Evolutionary conservation across 2,113 vertebrate species (phyloP), one percentile per base, ranked within the genome.

Genomic region (Montifringilla adamsi): DNA sequence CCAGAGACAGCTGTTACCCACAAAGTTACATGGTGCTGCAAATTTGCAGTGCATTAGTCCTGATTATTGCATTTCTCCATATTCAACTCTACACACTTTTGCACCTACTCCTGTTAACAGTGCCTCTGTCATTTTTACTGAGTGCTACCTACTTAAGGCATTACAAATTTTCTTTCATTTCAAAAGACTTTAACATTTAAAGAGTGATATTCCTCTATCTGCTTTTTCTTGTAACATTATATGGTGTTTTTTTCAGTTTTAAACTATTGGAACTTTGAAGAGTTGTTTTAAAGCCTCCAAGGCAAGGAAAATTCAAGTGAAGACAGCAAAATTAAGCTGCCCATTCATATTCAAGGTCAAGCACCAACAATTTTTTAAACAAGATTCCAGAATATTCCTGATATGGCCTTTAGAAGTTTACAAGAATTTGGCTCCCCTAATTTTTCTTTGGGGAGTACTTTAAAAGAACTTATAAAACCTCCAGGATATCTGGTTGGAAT

Each of bases 401-500:
- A 75, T 37, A 78, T 3, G 4, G 67, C 39, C 33, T 92, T 97
- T 73, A 87, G 24, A 88, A 87, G 24, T 70, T 93, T 70, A 93
- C 2, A 2, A 89, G 47, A 55, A 43, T 73, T 89, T 43, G 73
- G 26, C 33, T 81, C 24, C 23, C 35, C 72, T 84, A 78, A 75
- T 85, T 91, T 89, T 93, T 39, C 83, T 81, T 72, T 73, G 37
- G 39, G 89, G 80, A 94, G 11, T 77, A 87, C 47, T 80, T 84
- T 70, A 89, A 77, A 5, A 68, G 85, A 86, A 62, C 83, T 77
- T 82, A 44, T 62, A 95, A 93, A 93, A 68, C 69, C 82, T 92
- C 91, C 73, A 85, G 44, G 87, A 70, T 82, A 90, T 63, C 80
- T 87, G 46, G 16, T 15, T 90, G 94, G 77, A 95, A 96, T 58